These are phyloP conservation scores for Dermolepida albohirtum DNA, from an alignment of 2,888 invertebrate genomes.

Conservation along the genomic window DNA sequence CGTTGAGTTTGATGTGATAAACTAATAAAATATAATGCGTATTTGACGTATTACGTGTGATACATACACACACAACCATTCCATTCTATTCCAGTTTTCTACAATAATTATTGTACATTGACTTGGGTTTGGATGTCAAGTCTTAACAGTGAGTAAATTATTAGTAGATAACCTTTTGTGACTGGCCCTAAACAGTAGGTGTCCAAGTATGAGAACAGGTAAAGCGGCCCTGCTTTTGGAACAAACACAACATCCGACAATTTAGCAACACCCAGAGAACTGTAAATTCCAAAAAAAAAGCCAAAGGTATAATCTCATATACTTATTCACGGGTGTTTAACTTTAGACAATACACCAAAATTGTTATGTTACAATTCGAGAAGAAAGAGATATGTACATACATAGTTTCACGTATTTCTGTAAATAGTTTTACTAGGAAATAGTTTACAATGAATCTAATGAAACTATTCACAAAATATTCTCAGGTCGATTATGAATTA, in stretches of 20 bases:
- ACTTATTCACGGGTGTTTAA: slow-evolving; percentile 33
- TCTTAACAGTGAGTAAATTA: slow-evolving; percentile 41
- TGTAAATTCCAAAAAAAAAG: slow-evolving; percentile 37
- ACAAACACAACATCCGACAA: slow-evolving; percentile 36
- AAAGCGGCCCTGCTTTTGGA: slow-evolving; percentile 37
- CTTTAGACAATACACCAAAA: slow-evolving; percentile 10
- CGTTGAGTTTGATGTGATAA: slow-evolving; percentile 4
- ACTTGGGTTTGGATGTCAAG: slow-evolving; percentile 18
- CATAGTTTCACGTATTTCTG: too few species aligned
- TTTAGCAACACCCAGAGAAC: slow-evolving; percentile 36
- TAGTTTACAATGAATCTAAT: too few species aligned
- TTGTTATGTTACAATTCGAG: slow-evolving; percentile 3
- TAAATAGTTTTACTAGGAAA: too few species aligned
- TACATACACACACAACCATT: not conserved
- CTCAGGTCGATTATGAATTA: too few species aligned
- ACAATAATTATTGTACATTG: slow-evolving; percentile 28
- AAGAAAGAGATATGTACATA: not conserved
- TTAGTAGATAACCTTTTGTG: slow-evolving; percentile 42
- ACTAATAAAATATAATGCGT: slow-evolving; percentile 33
- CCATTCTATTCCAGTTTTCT: slow-evolving; percentile 5
- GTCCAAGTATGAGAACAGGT: slow-evolving; percentile 43
- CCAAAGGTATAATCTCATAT: slow-evolving; percentile 24
- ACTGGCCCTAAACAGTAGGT: slow-evolving; percentile 42
- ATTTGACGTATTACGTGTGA: not conserved
- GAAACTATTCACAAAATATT: too few species aligned